A percentile compares a stretch with the other conserved stretches of the same genome.
Evolutionary conservation across 1,140 invertebrate species (phyloP).

Genomic region (Listronotus bonariensis): DNA sequence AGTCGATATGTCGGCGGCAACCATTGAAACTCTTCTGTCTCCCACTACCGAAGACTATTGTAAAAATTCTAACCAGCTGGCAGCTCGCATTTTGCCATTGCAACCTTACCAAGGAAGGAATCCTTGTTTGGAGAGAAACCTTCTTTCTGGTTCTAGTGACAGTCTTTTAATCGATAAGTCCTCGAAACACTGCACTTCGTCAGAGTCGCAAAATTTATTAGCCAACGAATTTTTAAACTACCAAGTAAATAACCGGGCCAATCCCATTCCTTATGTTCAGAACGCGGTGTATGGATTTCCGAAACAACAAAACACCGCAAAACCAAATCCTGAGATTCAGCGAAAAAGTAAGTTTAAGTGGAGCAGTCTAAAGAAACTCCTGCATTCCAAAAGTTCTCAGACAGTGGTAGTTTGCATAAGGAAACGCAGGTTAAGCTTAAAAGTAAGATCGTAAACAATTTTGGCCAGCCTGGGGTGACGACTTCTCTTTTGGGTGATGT

Average conservation of each 20-base stretch:
- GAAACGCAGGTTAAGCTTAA: constrained; percentile 62
- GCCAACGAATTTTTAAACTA: constrained; percentile 52
- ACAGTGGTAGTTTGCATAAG: constrained; percentile 44
- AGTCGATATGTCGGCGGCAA: constrained; percentile 51
- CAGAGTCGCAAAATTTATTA: constrained; percentile 57
- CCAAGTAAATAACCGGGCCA: constrained; percentile 57
- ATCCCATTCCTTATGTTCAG: constrained; percentile 75
- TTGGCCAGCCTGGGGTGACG: constrained; percentile 47
- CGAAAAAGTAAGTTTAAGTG: constrained; percentile 49
- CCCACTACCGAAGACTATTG: constrained; percentile 57
- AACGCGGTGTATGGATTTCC: constrained; percentile 70
- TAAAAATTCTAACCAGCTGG: constrained; percentile 61
- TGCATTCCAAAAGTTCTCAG: constrained; percentile 43
- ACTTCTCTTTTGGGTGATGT: constrained; percentile 47
- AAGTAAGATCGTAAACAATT: constrained; percentile 43
- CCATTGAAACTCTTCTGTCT: constrained; percentile 58
- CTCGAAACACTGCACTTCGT: constrained; percentile 62
- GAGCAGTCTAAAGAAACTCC: constrained; percentile 52
- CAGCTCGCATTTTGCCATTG: constrained; percentile 55
- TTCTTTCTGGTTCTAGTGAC: constrained; percentile 65
- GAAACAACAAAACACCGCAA: constrained; percentile 61
- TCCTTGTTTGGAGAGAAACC: constrained; percentile 85
- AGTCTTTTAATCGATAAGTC: constrained; percentile 74
- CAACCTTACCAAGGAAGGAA: constrained; percentile 85
- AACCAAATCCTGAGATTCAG: constrained; percentile 40